Conservation (phyloP, 2,888 invertebrate species). For the Sussaba pulchella region DNA sequence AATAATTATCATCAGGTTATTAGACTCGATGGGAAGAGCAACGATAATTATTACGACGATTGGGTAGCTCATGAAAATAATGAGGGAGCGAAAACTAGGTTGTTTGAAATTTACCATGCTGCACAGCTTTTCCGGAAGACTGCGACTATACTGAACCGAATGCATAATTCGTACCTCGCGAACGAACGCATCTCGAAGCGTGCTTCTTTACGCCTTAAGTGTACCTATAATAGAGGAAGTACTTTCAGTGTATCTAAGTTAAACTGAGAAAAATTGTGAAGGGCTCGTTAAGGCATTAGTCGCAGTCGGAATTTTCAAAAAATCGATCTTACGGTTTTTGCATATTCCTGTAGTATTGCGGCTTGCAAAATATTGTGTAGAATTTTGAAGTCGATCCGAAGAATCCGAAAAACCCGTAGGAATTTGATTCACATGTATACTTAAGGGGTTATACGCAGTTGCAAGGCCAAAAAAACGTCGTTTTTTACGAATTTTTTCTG, state of each 20-base stretch:
- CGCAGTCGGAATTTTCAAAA: too few species aligned
- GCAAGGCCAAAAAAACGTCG: too few species aligned
- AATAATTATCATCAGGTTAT: too few species aligned
- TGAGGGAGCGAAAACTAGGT: slow-evolving; percentile 36
- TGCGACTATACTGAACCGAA: slow-evolving; percentile 61
- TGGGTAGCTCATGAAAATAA: slow-evolving; percentile 41
- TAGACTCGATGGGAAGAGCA: background rate
- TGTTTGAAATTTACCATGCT: slow-evolving; percentile 56
- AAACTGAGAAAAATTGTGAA: background rate
- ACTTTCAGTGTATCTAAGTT: background rate
- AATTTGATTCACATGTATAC: too few species aligned
- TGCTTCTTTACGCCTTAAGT: background rate
- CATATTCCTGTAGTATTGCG: too few species aligned
- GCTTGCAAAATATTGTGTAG: too few species aligned
- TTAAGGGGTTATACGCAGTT: too few species aligned
- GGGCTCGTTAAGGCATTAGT: too few species aligned
- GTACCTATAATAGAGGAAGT: slow-evolving; percentile 48
- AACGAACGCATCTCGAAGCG: slow-evolving; percentile 61
- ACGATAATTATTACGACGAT: slow-evolving; percentile 32
- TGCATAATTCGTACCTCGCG: slow-evolving; percentile 63
- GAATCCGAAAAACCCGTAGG: too few species aligned
- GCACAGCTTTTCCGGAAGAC: slow-evolving; percentile 17
- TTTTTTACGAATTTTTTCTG: too few species aligned
- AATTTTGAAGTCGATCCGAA: too few species aligned
- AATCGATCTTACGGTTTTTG: too few species aligned